Evolutionary conservation across 2,888 invertebrate genomes (phyloP).

Genomic region (Craniophora ligustri): DNA sequence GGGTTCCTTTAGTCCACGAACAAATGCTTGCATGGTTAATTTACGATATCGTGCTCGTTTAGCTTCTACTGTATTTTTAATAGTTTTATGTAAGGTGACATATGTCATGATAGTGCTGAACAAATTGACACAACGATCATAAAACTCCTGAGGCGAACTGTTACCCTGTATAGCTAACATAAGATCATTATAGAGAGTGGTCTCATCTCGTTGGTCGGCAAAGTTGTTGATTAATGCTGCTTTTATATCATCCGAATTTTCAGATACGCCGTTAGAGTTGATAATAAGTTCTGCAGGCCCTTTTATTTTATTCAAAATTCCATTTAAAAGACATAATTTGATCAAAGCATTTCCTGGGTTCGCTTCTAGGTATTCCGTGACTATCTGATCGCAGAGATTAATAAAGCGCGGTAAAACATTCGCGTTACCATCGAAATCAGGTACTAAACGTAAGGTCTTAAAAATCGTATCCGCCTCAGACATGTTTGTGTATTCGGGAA

Average conservation of each 20-base stretch:
- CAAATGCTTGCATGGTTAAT: too few relatives aligned
- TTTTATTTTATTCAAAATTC: slow-evolving; percentile 30
- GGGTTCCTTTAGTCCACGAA: too few relatives aligned
- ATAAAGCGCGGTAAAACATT: slow-evolving; percentile 34
- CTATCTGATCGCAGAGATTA: slow-evolving; percentile 47
- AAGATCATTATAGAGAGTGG: background rate
- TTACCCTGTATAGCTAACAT: background rate
- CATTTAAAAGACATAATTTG: slow-evolving; percentile 22
- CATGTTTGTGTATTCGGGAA: background rate
- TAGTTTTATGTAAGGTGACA: background rate
- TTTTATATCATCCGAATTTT: background rate
- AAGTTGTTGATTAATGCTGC: background rate
- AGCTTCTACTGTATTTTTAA: background rate
- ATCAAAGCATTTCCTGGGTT: slow-evolving; percentile 8
- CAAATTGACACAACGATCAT: background rate
- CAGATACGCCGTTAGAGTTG: slow-evolving; percentile 36
- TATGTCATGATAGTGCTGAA: background rate
- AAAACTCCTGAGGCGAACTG: background rate
- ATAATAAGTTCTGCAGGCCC: slow-evolving; percentile 49
- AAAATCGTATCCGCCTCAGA: background rate
- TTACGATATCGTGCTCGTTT: too few relatives aligned
- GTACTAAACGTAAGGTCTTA: background rate
- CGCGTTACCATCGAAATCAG: slow-evolving; percentile 1
- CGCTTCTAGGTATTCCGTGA: background rate
- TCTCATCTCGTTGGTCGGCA: background rate